Conservation (phyloP, 2,888 invertebrate species). For the Volucella zonaria region DNA sequence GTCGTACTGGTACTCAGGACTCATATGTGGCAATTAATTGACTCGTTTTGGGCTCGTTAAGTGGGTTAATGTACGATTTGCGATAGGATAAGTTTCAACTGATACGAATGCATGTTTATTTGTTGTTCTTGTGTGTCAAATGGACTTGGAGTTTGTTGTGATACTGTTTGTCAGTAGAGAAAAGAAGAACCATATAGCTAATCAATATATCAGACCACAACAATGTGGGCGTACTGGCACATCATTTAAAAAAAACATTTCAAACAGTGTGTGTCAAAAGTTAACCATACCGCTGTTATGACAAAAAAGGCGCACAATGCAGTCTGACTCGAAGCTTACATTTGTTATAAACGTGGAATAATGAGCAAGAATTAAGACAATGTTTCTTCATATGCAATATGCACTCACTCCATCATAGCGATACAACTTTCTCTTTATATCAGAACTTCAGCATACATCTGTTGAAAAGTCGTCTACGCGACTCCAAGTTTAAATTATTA, state of each 20-base stretch:
- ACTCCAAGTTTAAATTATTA: no score
- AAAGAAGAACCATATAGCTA: constrained; percentile 72
- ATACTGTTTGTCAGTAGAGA: constrained; percentile 69
- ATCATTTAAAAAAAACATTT: constrained; percentile 18
- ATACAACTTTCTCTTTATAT: no score
- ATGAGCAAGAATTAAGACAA: no score
- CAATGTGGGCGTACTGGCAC: constrained; percentile 30
- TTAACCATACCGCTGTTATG: neutral
- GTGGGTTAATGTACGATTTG: constrained; percentile 51
- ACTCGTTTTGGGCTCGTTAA: constrained; percentile 56
- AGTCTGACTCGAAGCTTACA: no score
- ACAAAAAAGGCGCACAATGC: neutral
- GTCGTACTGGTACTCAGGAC: no score
- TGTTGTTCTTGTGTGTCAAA: constrained; percentile 39
- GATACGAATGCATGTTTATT: neutral
- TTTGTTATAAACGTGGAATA: no score
- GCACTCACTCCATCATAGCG: no score
- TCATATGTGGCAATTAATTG: constrained; percentile 53
- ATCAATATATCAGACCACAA: constrained; percentile 60
- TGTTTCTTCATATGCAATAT: no score
- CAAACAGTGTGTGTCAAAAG: constrained; percentile 43
- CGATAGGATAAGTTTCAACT: neutral
- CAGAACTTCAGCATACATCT: no score
- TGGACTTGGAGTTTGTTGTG: constrained; percentile 38
- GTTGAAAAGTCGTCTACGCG: no score